These are phyloP conservation scores for Anoplopoma fimbria DNA, from an alignment of 2,113 vertebrate species.

Conservation along the genomic window DNA sequence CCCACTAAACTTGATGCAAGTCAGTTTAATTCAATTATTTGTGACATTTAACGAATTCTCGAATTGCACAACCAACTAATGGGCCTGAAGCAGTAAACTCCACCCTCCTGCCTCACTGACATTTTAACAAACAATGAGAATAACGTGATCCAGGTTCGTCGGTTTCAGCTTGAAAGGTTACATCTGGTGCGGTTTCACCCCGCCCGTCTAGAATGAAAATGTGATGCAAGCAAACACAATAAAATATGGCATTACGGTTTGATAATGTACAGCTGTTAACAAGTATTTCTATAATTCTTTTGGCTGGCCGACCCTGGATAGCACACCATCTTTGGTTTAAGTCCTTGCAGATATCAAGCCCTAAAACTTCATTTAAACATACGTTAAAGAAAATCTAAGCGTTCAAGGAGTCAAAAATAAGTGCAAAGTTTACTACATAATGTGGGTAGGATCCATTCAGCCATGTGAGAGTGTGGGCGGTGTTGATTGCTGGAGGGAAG, in stretches of 20 bases:
- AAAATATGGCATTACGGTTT: too few species aligned
- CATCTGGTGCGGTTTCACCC: background rate
- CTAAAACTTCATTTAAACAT: background rate
- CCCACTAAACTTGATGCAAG: background rate
- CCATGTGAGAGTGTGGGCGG: background rate
- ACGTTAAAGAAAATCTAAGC: too few species aligned
- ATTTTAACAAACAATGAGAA: background rate
- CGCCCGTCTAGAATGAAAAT: background rate
- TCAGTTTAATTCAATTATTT: background rate
- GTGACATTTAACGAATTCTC: background rate
- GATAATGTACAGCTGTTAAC: fast-evolving
- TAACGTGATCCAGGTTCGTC: background rate
- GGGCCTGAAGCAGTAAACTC: background rate
- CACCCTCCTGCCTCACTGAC: background rate
- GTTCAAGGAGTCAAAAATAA: too few species aligned
- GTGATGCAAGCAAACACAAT: slow-evolving; percentile 2
- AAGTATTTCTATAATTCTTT: background rate
- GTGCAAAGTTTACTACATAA: background rate
- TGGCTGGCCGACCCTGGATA: too few species aligned
- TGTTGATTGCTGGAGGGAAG: background rate
- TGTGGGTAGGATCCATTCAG: background rate
- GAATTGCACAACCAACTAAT: background rate
- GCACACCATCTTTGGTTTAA: too few species aligned
- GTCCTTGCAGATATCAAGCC: too few species aligned
- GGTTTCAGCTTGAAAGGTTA: background rate